A percentile compares a stretch with the other conserved stretches of the same genome.
Evolutionary conservation across 2,113 vertebrate genomes (phyloP).

Genomic region (Gasterosteus nipponicus): DNA sequence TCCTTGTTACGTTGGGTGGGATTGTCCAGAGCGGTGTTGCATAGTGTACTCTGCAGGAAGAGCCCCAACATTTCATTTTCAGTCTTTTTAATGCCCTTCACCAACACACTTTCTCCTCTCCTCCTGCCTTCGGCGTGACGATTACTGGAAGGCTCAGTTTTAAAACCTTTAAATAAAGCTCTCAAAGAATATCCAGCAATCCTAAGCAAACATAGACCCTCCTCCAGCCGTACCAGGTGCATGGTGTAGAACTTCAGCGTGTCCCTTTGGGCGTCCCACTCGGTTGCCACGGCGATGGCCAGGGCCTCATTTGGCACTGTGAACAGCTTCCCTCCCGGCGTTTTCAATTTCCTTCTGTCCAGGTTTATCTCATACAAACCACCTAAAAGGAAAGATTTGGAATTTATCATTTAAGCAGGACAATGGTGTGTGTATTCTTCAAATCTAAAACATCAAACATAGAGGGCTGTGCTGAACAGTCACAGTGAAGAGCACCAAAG

Average conservation of each 20-base stretch:
- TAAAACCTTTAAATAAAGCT: background rate
- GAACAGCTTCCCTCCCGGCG: constrained; percentile 93
- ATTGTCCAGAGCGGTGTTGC: constrained; percentile 96
- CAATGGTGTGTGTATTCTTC: background rate
- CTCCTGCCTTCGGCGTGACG: background rate
- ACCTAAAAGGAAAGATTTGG: constrained; percentile 61
- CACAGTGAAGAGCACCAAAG: background rate
- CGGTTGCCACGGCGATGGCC: constrained; percentile 93
- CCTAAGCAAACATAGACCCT: background rate
- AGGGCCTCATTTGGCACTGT: constrained; percentile 90
- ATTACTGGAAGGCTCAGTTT: background rate
- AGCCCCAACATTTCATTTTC: background rate
- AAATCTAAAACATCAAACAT: background rate
- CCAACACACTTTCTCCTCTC: background rate
- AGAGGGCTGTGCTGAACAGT: background rate
- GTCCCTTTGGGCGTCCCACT: constrained; percentile 94
- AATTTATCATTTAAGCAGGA: background rate
- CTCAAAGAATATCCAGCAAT: background rate
- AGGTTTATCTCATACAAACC: constrained; percentile 94
- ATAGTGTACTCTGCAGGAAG: constrained; percentile 88
- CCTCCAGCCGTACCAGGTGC: constrained; percentile 87
- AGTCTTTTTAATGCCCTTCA: background rate
- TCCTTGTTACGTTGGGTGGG: constrained; percentile 87
- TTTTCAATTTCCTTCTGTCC: constrained; percentile 93
- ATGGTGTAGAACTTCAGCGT: constrained; percentile 94